These are phyloP conservation scores for Tinea trinotella DNA, from an alignment of 2,888 invertebrate species.

Conservation along the genomic window DNA sequence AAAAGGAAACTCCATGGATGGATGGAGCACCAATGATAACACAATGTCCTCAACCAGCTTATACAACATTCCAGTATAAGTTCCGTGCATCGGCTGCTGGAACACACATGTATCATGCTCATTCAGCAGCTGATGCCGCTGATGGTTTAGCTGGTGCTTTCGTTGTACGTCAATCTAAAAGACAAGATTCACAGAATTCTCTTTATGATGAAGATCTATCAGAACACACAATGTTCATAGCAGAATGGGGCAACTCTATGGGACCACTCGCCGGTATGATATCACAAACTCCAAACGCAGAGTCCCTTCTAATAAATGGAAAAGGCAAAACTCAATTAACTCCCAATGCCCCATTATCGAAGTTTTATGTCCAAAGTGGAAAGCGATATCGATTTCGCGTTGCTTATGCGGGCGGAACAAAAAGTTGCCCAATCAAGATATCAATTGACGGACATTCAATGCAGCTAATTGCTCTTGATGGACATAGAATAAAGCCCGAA, in stretches of 20 bases:
- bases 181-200: conserved; percentile 71
- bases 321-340: conserved; percentile 62
- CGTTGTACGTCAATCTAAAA: conserved; percentile 77
- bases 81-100: conserved; percentile 80
- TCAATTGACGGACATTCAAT: conserved; percentile 77
- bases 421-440: conserved; percentile 78
- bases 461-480: conserved; percentile 79
- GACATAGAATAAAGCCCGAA: conserved; percentile 74
- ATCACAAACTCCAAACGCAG: conserved; percentile 49
- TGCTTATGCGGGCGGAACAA: conserved; percentile 76
- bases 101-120: conserved; percentile 83
- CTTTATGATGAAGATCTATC: conserved; percentile 81
- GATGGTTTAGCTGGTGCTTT: conserved; percentile 81
- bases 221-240: conserved; percentile 78
- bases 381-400: conserved; percentile 77
- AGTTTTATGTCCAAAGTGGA: conserved; percentile 70
- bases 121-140: conserved; percentile 77
- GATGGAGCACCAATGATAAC: conserved; percentile 85
- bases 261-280: conserved; percentile 59
- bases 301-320: conserved; percentile 76
- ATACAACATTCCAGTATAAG: conserved; percentile 82
- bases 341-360: conserved; percentile 48
- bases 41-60: conserved; percentile 82
- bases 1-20: conserved; percentile 80
- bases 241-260: conserved; percentile 78